Conservation (phyloP, 2,888 invertebrate genomes). For the Xylophagus ater region DNA sequence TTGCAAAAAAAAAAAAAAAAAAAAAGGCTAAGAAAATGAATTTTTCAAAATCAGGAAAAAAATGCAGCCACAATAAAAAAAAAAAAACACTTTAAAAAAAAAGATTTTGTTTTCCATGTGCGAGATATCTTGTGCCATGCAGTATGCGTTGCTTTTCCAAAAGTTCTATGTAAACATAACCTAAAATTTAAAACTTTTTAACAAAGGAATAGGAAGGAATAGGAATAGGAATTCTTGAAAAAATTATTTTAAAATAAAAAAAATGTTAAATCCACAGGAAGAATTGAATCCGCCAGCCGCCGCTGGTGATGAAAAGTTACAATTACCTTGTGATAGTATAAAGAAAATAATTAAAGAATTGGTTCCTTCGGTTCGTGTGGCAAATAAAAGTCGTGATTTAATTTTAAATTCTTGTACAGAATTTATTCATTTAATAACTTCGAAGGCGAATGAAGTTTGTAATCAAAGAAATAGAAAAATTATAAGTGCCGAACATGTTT, state of each 20-base stretch:
- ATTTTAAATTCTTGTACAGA: conserved; percentile 93
- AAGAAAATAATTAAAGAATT: conserved; percentile 99
- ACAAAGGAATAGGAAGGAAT: no score
- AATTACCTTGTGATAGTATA: conserved; percentile 92
- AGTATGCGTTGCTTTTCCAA: no score
- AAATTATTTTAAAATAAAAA: neutral
- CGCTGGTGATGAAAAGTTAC: conserved; percentile 89
- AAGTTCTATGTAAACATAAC: no score
- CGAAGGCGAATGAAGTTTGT: conserved; percentile 92
- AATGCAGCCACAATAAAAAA: no score
- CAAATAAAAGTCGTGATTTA: conserved; percentile 88
- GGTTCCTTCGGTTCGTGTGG: conserved; percentile 79
- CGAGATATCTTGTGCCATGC: no score
- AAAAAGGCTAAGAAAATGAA: no score
- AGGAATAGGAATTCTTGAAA: no score
- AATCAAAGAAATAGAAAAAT: conserved; percentile 93
- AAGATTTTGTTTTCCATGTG: no score
- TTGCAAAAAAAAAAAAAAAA: no score
- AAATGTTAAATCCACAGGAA: conserved; percentile 37
- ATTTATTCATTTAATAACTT: conserved; percentile 88
- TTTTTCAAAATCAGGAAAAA: no score
- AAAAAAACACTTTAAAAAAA: no score
- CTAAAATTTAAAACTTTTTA: no score
- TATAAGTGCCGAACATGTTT: conserved; percentile 92
- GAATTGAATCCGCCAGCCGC: conserved; percentile 39